Base-by-base conservation (phyloP, 2,888 invertebrate genomes). In the Dorcus hopei region DNA sequence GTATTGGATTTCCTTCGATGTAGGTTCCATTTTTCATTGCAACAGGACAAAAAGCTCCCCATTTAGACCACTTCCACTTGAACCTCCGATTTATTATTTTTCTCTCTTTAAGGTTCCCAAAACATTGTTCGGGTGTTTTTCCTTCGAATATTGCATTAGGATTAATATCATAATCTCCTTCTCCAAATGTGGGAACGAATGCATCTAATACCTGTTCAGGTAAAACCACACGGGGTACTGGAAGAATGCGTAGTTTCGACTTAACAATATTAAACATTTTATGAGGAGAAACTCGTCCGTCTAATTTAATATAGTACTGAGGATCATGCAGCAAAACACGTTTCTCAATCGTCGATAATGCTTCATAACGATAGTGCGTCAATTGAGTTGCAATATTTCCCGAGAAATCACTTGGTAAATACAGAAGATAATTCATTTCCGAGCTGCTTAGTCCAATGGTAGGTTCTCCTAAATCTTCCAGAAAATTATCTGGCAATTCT, bases 21-120 rank as follows among this genome's bases (percentile, higher is more conserved):
- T 80, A 76, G 53, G 72, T 74, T n/a, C 87, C 83, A 60, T 80
- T 78, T 63, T 80, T 80, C 65, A 87, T 78, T 63, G 85, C 82
- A 3, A 88, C 85, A 4, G 89, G 88, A 70, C 89, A 89, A 65
- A 81, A 77, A 52, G 79, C 81, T 41, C 76, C 79, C 86, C 87
- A 88, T 48, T 80, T 78, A 3, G 87, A 87, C 62, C 83, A 71
- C 48, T 70, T 70, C 81, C 81, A 82, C 59, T 75, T 76, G 62
- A 76, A 81, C 60, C 68, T 66, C 0, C 70, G 63, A 16, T 72
- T 72, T 11, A 77, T 67, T 1, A 71, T 70, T 9, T 73, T 69
- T 58, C 63, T 68, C 19, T 62, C 69, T 23, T 66, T 58, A 14
- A 80, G 66, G 42, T 70, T 61, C 43, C 70, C 67, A 40, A 77